Percentiles rank a stretch among this genome's conserved stretches.
Evolutionary conservation across 2,888 invertebrate genomes (phyloP).

Genomic region (Ditula angustiorana): DNA sequence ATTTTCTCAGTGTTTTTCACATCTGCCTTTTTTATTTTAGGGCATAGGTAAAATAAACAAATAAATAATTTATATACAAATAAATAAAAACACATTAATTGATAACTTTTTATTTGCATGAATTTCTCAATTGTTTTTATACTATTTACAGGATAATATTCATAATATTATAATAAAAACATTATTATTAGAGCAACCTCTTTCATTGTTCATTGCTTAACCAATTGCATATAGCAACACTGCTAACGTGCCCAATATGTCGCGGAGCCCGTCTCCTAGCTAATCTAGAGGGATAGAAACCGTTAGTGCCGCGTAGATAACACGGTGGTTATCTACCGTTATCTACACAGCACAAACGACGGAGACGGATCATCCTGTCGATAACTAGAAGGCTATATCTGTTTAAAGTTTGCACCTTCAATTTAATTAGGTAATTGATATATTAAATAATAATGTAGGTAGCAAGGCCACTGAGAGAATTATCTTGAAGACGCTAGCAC

Average conservation of each 20-base stretch:
- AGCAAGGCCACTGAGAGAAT: background rate
- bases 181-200: slow-evolving; percentile 54
- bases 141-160: slow-evolving; percentile 59
- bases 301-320: no score
- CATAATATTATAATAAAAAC: slow-evolving; percentile 54
- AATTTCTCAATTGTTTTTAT: slow-evolving; percentile 56
- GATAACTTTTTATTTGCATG: slow-evolving; percentile 61
- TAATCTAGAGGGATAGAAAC: no score
- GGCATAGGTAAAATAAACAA: no score
- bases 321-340: no score
- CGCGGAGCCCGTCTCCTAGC: background rate
- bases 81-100: slow-evolving; percentile 40
- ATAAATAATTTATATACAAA: no score
- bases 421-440: no score
- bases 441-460: background rate
- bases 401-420: background rate
- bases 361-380: no score
- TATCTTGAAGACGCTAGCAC: background rate
- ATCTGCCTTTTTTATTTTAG: no score
- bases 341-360: no score
- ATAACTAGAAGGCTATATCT: no score
- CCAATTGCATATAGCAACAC: slow-evolving; percentile 32
- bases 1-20: no score
- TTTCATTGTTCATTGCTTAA: slow-evolving; percentile 50
- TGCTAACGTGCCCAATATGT: slow-evolving; percentile 4